These are phyloP conservation scores for Caenorhabditis remanei DNA, from an alignment of 1,140 invertebrate species.

Conservation along the genomic window DNA sequence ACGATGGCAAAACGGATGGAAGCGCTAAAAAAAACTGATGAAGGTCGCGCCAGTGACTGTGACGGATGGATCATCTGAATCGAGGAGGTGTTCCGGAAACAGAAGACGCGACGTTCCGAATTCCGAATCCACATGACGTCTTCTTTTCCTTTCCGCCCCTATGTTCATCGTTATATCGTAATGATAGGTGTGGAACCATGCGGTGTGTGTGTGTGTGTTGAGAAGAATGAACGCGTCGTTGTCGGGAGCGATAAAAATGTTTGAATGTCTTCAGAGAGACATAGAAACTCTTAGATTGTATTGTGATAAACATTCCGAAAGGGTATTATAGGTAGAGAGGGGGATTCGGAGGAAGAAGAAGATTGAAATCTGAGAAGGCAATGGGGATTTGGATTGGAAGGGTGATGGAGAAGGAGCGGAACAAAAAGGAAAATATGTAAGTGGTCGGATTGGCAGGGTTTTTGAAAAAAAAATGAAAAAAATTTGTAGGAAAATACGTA, in stretches of 20 bases:
- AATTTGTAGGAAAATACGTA: too few species aligned
- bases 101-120: neutral
- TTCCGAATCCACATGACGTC: constrained; percentile 53
- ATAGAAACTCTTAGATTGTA: constrained; percentile 21
- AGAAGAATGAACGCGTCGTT: constrained; percentile 1
- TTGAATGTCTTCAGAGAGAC: neutral
- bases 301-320: constrained; percentile 53
- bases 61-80: constrained; percentile 19
- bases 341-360: constrained; percentile 20
- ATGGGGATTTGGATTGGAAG: neutral
- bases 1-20: constrained; percentile 27
- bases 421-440: neutral
- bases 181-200: constrained; percentile 56
- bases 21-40: constrained; percentile 27
- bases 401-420: neutral
- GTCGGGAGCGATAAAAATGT: constrained; percentile 50
- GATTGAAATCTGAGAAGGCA: constrained; percentile 18
- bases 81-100: neutral
- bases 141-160: neutral
- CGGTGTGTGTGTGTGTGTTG: neutral
- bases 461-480: too few species aligned
- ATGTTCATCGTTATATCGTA: constrained; percentile 29
- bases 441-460: too few species aligned
- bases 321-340: constrained; percentile 37
- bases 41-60: neutral